A percentile compares a stretch with the other conserved stretches of the same genome.
phyloP scores from a whole-genome alignment of 64 coral and sea anemone species.

The Stichodactyla helianthus region DNA sequence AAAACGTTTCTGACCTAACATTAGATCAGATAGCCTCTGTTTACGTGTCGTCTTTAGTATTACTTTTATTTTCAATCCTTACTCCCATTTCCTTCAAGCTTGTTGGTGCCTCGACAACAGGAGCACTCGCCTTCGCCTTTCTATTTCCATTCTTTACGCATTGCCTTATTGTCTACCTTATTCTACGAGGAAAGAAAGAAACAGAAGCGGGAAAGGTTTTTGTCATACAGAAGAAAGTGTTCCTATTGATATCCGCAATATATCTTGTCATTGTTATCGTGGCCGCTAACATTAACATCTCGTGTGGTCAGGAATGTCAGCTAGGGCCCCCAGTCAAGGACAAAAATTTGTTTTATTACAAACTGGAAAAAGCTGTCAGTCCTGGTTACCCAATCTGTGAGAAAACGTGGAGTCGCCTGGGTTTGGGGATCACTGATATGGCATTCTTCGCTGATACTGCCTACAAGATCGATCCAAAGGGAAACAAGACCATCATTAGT shows the following conservation, averaged over 20 bases:
- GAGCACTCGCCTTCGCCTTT: slow-evolving; percentile 50
- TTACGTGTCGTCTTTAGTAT: background rate
- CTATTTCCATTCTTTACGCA: slow-evolving; percentile 46
- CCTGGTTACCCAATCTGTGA: slow-evolving; percentile 57
- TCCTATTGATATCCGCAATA: background rate
- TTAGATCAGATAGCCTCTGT: background rate
- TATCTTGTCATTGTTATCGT: background rate
- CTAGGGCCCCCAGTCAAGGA: background rate
- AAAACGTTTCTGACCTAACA: background rate
- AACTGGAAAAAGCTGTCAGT: background rate
- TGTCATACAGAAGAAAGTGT: background rate
- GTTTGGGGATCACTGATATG: slow-evolving; percentile 47
- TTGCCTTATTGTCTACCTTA: slow-evolving; percentile 44
- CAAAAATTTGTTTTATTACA: background rate
- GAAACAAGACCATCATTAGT: background rate
- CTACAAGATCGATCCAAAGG: slow-evolving; percentile 30
- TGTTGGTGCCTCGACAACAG: slow-evolving; percentile 4
- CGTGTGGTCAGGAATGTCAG: slow-evolving; percentile 6
- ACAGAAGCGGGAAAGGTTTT: background rate
- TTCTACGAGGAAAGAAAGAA: slow-evolving; percentile 35
- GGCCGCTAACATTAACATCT: background rate
- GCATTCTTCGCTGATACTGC: slow-evolving; percentile 46
- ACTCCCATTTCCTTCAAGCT: slow-evolving; percentile 41
- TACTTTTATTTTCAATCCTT: slow-evolving; percentile 49
- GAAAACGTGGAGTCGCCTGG: slow-evolving; percentile 29